Conservation (phyloP, 2,888 invertebrate species). For the Thera obeliscata region DNA sequence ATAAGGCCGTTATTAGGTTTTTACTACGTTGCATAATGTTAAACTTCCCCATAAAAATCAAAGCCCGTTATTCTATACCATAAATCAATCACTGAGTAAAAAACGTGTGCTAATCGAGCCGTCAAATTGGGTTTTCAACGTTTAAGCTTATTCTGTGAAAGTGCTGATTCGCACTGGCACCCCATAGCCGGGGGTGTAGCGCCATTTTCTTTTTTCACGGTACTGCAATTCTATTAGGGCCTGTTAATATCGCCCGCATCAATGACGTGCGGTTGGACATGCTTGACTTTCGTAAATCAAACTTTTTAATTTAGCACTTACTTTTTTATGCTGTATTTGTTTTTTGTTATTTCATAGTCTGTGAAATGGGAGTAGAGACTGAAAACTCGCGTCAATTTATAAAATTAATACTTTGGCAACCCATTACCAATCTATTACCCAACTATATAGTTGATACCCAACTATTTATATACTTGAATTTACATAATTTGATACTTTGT, state of each 20-base stretch:
- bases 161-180: conserved; percentile 75
- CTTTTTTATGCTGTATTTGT: background rate
- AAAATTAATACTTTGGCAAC: too few species aligned
- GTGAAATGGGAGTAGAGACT: too few species aligned
- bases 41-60: conserved; percentile 41
- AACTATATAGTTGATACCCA: too few species aligned
- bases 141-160: conserved; percentile 76
- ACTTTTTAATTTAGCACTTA: conserved; percentile 17
- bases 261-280: conserved; percentile 54
- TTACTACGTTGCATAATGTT: background rate
- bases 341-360: background rate
- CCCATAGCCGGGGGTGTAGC: conserved; percentile 57
- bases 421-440: too few species aligned
- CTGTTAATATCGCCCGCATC: conserved; percentile 53
- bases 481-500: too few species aligned
- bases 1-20: background rate
- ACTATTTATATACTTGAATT: too few species aligned
- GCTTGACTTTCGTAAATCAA: conserved; percentile 47
- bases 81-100: conserved; percentile 61
- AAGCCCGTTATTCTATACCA: conserved; percentile 28
- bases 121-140: conserved; percentile 82
- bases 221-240: conserved; percentile 69
- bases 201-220: conserved; percentile 75
- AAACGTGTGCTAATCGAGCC: conserved; percentile 74
- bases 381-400: too few species aligned